These are phyloP conservation scores for Leucosticte australis DNA, from an alignment of 2,113 vertebrate species.

Conservation along the genomic window DNA sequence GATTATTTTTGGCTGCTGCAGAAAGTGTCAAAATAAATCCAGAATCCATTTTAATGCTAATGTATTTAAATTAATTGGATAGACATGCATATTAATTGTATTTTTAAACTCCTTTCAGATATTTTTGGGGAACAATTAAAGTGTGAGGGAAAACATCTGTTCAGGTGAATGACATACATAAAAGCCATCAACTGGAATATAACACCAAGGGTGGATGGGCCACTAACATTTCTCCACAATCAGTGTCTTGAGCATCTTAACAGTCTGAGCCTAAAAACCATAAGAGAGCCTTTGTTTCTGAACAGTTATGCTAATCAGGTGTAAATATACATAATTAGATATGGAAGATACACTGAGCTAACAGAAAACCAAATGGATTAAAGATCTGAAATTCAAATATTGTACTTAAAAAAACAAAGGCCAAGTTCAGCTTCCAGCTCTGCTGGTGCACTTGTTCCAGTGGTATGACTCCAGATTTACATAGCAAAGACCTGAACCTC, in stretches of 20 bases:
- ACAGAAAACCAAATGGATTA: neutral
- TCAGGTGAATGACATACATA: neutral
- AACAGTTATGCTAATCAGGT: neutral
- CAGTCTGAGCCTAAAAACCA: neutral
- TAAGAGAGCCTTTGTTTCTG: neutral
- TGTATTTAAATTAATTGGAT: constrained; percentile 37
- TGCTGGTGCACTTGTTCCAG: neutral
- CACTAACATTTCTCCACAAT: neutral
- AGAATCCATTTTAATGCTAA: constrained; percentile 17
- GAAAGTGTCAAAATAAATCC: neutral
- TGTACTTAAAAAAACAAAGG: neutral
- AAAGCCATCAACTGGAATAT: neutral
- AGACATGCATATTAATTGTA: constrained; percentile 3
- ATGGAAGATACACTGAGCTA: neutral
- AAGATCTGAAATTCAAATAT: neutral
- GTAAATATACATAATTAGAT: neutral
- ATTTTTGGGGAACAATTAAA: neutral
- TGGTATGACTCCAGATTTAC: neutral
- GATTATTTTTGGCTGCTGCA: neutral
- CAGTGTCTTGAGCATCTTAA: neutral
- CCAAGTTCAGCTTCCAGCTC: neutral
- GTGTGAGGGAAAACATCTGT: neutral
- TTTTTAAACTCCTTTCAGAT: neutral
- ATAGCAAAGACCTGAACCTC: neutral
- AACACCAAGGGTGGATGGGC: neutral